Base-by-base conservation (phyloP, 30 jellyfish, hydroid and myxozoan genomes). In the Rhopilema esculentum region DNA sequence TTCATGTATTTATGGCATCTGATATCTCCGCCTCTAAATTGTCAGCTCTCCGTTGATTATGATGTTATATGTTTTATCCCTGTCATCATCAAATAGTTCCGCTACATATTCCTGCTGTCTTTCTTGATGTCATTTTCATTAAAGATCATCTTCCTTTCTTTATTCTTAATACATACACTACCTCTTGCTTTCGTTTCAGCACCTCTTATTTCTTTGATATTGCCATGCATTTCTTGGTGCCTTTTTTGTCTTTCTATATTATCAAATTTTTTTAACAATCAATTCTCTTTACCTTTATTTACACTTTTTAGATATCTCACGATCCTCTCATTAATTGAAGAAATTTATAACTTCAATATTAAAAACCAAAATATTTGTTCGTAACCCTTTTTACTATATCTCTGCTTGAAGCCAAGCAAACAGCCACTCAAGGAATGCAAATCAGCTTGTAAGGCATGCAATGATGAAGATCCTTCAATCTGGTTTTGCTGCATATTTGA, bases 1-100 rank as follows among this genome's bases (percentile, higher is more conserved):
- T 72, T 72, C 29, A 72, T 16, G 29, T 72, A 70, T 72, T 1
- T 29, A 72, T 72, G 72, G 67, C 29, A 21, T 72, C 29, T 70
- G 24, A 21, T 72, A 72, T 26, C 29, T 72, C 70, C 16, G 83
- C 24, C 24, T 21, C 24, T 72, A 16, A 12, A 21, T 70, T 21
- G 72, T 1, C 72, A 21, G 72, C 83, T 72, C 67, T 26, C 24
- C 83, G 29, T 72, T 70, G 77, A 27, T 21, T 15, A 72, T 72
- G 19, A 12, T 71, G 82, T 70, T n/a, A 71, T n/a, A n/a, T n/a
- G n/a, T 71, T 8, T 71, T 70, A 9, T 25, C 82, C 28, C 82
- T 71, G 23, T 71, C 82, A 71, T 71, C 82, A 27, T 71, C 82
- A 71, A 8, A 71, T 71, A 71, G 28, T 27, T 71, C 66, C 28